Conservation (phyloP, 1,140 invertebrate genomes). For the Hypsibius dujardini region DNA sequence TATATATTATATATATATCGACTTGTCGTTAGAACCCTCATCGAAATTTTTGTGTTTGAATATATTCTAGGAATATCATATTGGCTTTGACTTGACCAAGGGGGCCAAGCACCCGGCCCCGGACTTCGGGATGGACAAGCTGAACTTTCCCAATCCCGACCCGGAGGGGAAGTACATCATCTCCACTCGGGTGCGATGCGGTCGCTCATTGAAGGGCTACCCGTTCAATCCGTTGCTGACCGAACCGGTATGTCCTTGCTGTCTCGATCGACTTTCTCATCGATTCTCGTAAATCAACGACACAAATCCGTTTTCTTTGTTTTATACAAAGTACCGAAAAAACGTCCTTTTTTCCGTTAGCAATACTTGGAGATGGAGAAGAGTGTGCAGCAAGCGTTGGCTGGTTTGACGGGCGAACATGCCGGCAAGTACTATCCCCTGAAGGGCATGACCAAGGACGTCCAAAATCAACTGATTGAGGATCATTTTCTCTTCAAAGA, state of each 20-base stretch:
- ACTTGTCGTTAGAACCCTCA: too few relatives aligned
- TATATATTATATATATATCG: too few relatives aligned
- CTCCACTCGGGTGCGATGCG: constrained; percentile 53
- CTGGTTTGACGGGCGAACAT: constrained; percentile 27
- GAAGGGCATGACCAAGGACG: constrained; percentile 26
- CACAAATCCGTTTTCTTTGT: background rate
- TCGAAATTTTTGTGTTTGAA: too few relatives aligned
- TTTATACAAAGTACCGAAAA: constrained; percentile 1
- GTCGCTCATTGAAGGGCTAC: constrained; percentile 51
- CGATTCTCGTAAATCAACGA: too few relatives aligned
- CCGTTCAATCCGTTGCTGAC: constrained; percentile 40
- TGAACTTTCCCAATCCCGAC: constrained; percentile 44
- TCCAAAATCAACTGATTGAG: constrained; percentile 26
- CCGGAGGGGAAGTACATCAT: constrained; percentile 50
- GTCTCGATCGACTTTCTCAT: too few relatives aligned
- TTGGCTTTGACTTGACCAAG: constrained; percentile 36
- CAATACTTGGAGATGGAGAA: constrained; percentile 29
- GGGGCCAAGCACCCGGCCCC: constrained; percentile 33
- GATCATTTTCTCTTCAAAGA: constrained; percentile 36
- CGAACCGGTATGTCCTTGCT: constrained; percentile 23
- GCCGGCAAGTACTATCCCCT: constrained; percentile 33
- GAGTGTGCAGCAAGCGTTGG: constrained; percentile 26
- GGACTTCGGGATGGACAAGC: constrained; percentile 35
- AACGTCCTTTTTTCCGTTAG: constrained; percentile 18
- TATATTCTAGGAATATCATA: constrained; percentile 42